Evolutionary conservation across 2,797 vertebrate genomes (phyloP).

Genomic region (Aldrovandia affinis): DNA sequence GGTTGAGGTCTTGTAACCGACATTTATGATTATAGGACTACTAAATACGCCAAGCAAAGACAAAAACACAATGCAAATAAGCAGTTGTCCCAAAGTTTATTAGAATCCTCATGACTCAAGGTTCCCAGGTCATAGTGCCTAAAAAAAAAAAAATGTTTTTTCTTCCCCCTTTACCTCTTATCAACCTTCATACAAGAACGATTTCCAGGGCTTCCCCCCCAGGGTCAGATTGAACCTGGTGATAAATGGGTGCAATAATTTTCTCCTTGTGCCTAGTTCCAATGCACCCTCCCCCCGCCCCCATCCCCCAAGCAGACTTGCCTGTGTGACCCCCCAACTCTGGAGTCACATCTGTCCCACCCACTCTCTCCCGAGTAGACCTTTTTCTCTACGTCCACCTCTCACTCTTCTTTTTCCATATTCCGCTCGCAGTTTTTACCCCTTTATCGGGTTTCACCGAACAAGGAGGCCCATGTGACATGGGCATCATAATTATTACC

Average conservation of each 20-base stretch:
- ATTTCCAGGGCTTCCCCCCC: slow-evolving; percentile 27
- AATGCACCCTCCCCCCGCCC: background rate
- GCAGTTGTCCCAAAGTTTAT: background rate
- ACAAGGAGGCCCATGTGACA: background rate
- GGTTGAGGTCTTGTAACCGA: too few species aligned
- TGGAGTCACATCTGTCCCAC: slow-evolving; percentile 26
- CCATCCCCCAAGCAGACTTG: background rate
- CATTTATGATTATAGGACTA: too few species aligned
- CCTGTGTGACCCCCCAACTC: slow-evolving; percentile 18
- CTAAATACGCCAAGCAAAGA: too few species aligned
- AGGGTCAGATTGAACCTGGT: slow-evolving; percentile 25
- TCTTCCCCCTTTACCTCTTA: slow-evolving; percentile 20
- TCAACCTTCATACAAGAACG: slow-evolving; percentile 21
- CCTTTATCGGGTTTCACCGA: background rate
- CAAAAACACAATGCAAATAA: background rate
- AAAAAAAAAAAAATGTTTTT: background rate
- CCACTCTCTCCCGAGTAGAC: background rate
- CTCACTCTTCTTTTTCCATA: background rate
- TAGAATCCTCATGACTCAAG: background rate
- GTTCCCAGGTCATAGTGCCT: background rate
- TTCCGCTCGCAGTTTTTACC: background rate
- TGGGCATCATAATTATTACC: slow-evolving; percentile 14
- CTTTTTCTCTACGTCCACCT: background rate
- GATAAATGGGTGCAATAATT: slow-evolving; percentile 33
- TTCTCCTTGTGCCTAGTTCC: slow-evolving; percentile 23